phyloP scores from a whole-genome alignment of 2,888 invertebrate species.

The Stratiomys singularior region DNA sequence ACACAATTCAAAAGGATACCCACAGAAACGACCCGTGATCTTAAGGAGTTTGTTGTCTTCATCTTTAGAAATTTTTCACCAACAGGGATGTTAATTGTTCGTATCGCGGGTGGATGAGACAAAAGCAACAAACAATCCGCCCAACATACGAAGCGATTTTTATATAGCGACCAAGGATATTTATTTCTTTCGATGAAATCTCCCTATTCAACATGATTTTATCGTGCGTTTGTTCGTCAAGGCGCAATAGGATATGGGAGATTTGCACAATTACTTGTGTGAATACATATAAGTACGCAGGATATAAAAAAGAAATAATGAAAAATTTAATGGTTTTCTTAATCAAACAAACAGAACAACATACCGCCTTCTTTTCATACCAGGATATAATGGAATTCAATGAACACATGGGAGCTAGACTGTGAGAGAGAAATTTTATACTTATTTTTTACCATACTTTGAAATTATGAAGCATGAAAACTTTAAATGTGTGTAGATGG shows the following conservation, averaged over 20 bases:
- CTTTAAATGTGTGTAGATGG: too few species aligned
- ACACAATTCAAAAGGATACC: conserved; percentile 29
- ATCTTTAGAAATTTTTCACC: conserved; percentile 4
- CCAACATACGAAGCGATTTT: neutral
- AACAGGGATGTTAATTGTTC: conserved; percentile 33
- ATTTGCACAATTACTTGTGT: conserved; percentile 2
- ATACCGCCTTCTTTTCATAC: conserved; percentile 41
- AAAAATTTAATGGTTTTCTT: neutral
- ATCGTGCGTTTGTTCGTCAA: neutral
- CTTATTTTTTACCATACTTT: too few species aligned
- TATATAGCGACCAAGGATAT: neutral
- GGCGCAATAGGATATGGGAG: neutral
- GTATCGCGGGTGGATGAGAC: conserved; percentile 27
- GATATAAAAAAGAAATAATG: neutral
- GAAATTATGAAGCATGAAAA: too few species aligned
- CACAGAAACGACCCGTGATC: conserved; percentile 18
- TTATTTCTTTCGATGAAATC: conserved; percentile 12
- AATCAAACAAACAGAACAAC: neutral
- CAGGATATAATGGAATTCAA: conserved; percentile 1
- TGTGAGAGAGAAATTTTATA: neutral
- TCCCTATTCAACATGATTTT: conserved; percentile 4
- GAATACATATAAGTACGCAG: too few species aligned
- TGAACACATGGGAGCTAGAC: neutral
- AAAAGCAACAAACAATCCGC: neutral
- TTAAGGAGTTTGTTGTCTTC: neutral